phyloP scores from a whole-genome alignment of 2,888 invertebrate species.

The Chrysopilus asiliformis region DNA sequence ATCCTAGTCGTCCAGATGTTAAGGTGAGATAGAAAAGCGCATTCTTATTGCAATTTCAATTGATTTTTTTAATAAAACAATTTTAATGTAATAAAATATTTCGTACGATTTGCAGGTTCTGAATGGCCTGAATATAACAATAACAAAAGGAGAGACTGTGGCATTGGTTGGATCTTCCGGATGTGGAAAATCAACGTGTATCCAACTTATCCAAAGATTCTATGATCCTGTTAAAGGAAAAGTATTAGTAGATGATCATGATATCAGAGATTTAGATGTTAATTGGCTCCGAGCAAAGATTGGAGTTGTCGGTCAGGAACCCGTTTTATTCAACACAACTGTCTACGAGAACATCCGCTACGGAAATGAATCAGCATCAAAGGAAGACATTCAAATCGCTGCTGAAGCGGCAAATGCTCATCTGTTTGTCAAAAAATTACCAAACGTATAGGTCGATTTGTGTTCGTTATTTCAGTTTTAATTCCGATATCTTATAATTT shows the following conservation, averaged over 20 bases:
- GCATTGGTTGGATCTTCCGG: conserved; percentile 62
- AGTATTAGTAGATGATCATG: conserved; percentile 49
- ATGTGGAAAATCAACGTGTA: conserved; percentile 65
- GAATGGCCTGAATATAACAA: conserved; percentile 46
- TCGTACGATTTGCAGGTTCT: conserved; percentile 22
- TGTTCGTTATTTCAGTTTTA: too few relatives aligned
- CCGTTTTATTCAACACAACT: conserved; percentile 69
- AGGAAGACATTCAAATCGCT: conserved; percentile 52
- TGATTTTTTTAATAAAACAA: neutral
- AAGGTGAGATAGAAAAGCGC: conserved; percentile 37
- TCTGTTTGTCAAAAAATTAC: conserved; percentile 57
- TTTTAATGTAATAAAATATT: neutral
- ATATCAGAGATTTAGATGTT: conserved; percentile 61
- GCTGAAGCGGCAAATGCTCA: conserved; percentile 67
- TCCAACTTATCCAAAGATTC: conserved; percentile 58
- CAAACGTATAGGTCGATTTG: conserved; percentile 41
- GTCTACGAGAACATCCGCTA: conserved; percentile 79
- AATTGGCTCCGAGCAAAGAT: conserved; percentile 66
- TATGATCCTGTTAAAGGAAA: conserved; percentile 56
- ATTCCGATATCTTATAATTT: neutral
- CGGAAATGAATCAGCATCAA: conserved; percentile 52
- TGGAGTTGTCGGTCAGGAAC: conserved; percentile 86
- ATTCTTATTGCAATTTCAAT: neutral
- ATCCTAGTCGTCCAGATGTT: conserved; percentile 66
- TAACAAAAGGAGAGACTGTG: conserved; percentile 59